phyloP scores from a whole-genome alignment of 2,797 vertebrate genomes.

The Apogon hyalosoma region DNA sequence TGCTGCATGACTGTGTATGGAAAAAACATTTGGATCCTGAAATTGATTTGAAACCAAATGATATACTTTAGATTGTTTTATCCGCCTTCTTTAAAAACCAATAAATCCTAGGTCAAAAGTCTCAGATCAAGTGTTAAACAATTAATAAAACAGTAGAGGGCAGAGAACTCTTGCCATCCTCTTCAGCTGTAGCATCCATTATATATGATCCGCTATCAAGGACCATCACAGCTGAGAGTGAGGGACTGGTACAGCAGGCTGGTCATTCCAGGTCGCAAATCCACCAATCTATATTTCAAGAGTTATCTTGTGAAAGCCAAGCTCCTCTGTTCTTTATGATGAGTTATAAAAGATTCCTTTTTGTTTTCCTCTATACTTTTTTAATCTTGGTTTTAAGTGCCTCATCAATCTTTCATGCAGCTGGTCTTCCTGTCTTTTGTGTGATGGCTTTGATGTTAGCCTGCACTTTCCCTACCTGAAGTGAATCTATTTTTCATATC shows the following conservation, averaged over 20 bases:
- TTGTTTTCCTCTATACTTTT: constrained; percentile 77
- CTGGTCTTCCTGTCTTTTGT: constrained; percentile 73
- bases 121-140: constrained; percentile 72
- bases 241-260: constrained; percentile 62
- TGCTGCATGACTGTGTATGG: constrained; percentile 72
- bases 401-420: constrained; percentile 80
- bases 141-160: constrained; percentile 79
- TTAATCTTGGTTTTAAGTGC: constrained; percentile 82
- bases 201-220: constrained; percentile 89
- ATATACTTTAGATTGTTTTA: constrained; percentile 18
- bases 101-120: constrained; percentile 72
- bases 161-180: constrained; percentile 60
- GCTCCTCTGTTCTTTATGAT: constrained; percentile 70
- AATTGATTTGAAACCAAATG: constrained; percentile 52
- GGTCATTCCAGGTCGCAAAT: constrained; percentile 82
- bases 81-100: constrained; percentile 46
- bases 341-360: constrained; percentile 75
- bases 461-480: constrained; percentile 74
- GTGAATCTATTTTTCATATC: constrained; percentile 79
- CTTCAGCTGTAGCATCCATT: constrained; percentile 84
- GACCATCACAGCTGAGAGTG: constrained; percentile 74
- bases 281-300: constrained; percentile 86
- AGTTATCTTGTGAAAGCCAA: constrained; percentile 64
- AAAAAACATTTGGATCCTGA: constrained; percentile 68
- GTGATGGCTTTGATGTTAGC: constrained; percentile 79